A percentile compares a stretch with the other conserved stretches of the same genome.
phyloP scores from a whole-genome alignment of 2,797 vertebrate species.

The Xenops minutus region DNA sequence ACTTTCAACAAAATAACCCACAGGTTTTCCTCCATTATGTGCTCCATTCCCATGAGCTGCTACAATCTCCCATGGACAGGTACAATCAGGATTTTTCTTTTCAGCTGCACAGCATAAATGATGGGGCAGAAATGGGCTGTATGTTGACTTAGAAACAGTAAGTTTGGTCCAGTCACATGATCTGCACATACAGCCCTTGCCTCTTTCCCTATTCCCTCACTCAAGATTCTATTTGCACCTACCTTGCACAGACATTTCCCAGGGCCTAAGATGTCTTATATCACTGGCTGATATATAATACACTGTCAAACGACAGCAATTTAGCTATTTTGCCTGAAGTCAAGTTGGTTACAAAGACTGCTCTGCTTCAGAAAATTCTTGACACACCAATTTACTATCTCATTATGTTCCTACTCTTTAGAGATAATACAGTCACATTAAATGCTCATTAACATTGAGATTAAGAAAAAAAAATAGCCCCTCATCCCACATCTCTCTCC shows the following conservation, averaged over 20 bases:
- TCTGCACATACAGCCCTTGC: fast-evolving
- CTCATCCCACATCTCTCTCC: background rate
- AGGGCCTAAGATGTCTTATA: background rate
- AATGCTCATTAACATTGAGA: constrained; percentile 27
- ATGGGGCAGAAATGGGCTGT: background rate
- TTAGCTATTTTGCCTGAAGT: constrained; percentile 20
- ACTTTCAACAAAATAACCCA: background rate
- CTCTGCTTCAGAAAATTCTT: constrained; percentile 38
- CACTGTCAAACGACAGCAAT: background rate
- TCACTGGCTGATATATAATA: background rate
- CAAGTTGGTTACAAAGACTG: background rate
- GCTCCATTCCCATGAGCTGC: background rate
- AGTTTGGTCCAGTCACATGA: background rate
- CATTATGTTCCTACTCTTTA: constrained; percentile 33
- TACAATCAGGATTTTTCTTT: background rate
- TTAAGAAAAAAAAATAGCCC: background rate
- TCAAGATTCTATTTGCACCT: background rate
- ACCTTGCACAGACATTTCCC: background rate
- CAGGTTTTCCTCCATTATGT: background rate
- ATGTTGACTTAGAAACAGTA: background rate
- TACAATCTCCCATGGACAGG: background rate
- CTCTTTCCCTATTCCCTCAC: background rate
- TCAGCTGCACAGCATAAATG: background rate
- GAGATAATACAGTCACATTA: constrained; percentile 25
- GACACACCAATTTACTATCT: constrained; percentile 40